These are phyloP conservation scores for Mythimna albipuncta DNA, from an alignment of 2,888 invertebrate genomes.

Conservation along the genomic window DNA sequence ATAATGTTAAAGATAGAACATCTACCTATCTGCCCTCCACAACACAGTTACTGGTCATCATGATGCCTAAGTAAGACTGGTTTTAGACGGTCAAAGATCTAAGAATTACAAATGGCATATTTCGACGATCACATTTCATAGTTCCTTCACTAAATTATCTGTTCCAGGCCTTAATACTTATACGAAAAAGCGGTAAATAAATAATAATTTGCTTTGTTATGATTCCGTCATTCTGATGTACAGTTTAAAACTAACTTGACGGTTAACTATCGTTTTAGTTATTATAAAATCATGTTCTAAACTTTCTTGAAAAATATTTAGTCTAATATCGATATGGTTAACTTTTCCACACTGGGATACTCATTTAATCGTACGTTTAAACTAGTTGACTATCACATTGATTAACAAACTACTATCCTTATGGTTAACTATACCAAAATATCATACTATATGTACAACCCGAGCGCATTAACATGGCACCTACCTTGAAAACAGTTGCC, in stretches of 20 bases:
- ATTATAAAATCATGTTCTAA: not conserved
- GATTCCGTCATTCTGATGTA: conserved; percentile 26
- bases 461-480: too few species aligned
- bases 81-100: too few species aligned
- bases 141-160: conserved; percentile 8
- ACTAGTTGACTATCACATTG: not conserved
- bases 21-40: not conserved
- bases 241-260: conserved; percentile 9
- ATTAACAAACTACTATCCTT: not conserved
- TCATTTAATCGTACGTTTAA: conserved; percentile 1
- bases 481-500: too few species aligned
- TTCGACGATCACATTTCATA: not conserved
- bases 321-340: conserved; percentile 4
- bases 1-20: not conserved
- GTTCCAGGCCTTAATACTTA: conserved; percentile 56
- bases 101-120: not conserved
- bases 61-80: too few species aligned
- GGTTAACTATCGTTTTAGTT: conserved; percentile 15
- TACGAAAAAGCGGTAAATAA: conserved; percentile 21
- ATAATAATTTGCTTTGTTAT: conserved; percentile 21
- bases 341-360: not conserved
- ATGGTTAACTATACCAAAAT: not conserved
- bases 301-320: not conserved
- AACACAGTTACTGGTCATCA: not conserved
- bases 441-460: not conserved